Base-by-base conservation (phyloP, 2,113 vertebrate species). In the Pao palembangensis region DNA sequence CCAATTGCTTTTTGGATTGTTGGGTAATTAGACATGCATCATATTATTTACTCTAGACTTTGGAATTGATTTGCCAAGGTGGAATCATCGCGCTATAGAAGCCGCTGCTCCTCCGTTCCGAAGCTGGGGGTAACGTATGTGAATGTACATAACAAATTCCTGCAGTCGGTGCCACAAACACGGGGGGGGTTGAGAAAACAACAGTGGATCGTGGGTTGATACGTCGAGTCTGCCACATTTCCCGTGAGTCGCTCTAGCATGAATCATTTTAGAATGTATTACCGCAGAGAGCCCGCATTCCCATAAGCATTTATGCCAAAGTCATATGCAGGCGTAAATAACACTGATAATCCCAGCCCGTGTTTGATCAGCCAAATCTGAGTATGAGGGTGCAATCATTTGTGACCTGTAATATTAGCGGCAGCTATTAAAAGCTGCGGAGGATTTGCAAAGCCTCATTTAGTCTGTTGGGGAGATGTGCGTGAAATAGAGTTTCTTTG, bases 371-470 rank as follows among this genome's bases (percentile, higher is more conserved):
- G 74, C 78, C 83, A 80, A 77, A 83, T 76, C 77, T 61, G 70
- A 76, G 75, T 79, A 62, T 58, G 67, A 76, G 79, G 75, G 77
- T 72, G 81, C 80, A 75, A 79, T 81, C 87, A 76, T 74, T 84
- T 78, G 84, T 85, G 87, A 88, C 82, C 83, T 82, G 83, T 74
- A 68, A 85, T 85, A 88, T 86, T 84, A 87, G 83, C 34, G 65
- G 81, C 76, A 69, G 79, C 88, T 88, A 85, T 86, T 88, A 88
- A 87, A 86, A 87, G 77, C 80, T 70, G 79, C 55, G 55, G 79
- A 79, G 79, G 81, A 88, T 88, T 87, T 82, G 86, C 69, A 78
- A 80, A 81, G 82, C 83, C 82, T 82, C 84, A 89, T 91, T 89
- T 87, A 88, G 80, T 82, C 77, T 64, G 69, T 72, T 19, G 71